Evolutionary conservation across 2,888 invertebrate species (phyloP).

Genomic region (Tenthredo mesomela): DNA sequence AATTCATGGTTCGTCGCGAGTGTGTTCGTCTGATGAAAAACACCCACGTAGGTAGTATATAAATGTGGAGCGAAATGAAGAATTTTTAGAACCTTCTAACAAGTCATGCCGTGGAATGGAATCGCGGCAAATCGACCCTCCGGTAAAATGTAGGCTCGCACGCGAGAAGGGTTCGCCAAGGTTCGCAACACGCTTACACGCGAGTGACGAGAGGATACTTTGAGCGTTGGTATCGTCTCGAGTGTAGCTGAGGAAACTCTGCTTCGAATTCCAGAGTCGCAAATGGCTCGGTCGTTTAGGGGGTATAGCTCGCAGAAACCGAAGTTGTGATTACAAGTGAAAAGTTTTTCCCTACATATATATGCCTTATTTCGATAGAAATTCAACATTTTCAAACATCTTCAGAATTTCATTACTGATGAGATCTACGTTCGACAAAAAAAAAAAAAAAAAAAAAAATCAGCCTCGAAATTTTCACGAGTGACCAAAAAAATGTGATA

Average conservation of each 20-base stretch:
- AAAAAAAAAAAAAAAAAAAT: not conserved
- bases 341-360: not conserved
- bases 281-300: slow-evolving; percentile 47
- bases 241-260: slow-evolving; percentile 29
- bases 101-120: slow-evolving; percentile 1
- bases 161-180: slow-evolving; percentile 26
- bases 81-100: slow-evolving; percentile 17
- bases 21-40: not conserved
- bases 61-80: not conserved
- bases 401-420: not conserved
- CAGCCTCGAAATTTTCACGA: not conserved
- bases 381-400: not conserved
- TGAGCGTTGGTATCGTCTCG: slow-evolving; percentile 40
- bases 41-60: not conserved
- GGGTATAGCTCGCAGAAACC: not conserved
- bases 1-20: not conserved
- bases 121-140: slow-evolving; percentile 37
- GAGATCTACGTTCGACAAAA: not conserved
- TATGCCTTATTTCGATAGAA: not conserved
- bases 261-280: slow-evolving; percentile 42
- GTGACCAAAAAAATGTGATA: not conserved
- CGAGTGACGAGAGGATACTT: slow-evolving; percentile 45
- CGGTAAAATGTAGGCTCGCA: slow-evolving; percentile 27
- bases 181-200: slow-evolving; percentile 38
- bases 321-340: slow-evolving; percentile 38